Evolutionary conservation across 2,888 invertebrate genomes (phyloP).

Genomic region (Mesorhabditis belari): DNA sequence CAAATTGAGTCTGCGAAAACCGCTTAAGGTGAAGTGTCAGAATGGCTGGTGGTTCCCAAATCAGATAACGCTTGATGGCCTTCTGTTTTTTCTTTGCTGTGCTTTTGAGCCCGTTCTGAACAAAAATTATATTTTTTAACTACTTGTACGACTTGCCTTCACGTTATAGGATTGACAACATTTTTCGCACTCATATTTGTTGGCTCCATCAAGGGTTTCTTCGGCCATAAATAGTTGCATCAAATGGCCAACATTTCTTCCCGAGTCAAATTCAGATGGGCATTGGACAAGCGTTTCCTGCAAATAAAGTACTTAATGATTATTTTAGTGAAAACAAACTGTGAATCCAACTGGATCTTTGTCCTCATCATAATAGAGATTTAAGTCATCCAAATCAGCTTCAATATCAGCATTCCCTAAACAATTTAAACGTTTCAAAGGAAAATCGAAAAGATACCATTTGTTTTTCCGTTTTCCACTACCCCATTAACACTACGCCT

Average conservation of each 20-base stretch:
- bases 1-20: conserved; percentile 68
- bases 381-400: neutral
- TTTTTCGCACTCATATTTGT: conserved; percentile 83
- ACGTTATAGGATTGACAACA: conserved; percentile 58
- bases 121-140: neutral
- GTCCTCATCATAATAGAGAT: neutral
- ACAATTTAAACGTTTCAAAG: neutral
- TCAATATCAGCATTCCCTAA: conserved; percentile 3
- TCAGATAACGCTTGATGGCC: conserved; percentile 57
- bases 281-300: conserved; percentile 2
- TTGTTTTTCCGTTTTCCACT: conserved; percentile 53
- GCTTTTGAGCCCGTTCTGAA: conserved; percentile 9
- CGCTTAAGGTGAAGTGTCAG: conserved; percentile 89
- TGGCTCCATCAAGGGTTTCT: conserved; percentile 67
- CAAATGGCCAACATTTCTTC: conserved; percentile 8
- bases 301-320: neutral
- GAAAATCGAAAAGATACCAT: too few species aligned
- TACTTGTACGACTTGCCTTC: conserved; percentile 8
- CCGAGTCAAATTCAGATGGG: conserved; percentile 4
- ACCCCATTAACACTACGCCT: conserved; percentile 8
- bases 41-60: conserved; percentile 84
- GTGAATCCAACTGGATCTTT: neutral
- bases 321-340: neutral
- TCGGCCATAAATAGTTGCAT: conserved; percentile 14
- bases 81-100: conserved; percentile 23